Evolutionary conservation across 2,797 vertebrate genomes (phyloP).

Genomic region (Notolepis coatsorum): DNA sequence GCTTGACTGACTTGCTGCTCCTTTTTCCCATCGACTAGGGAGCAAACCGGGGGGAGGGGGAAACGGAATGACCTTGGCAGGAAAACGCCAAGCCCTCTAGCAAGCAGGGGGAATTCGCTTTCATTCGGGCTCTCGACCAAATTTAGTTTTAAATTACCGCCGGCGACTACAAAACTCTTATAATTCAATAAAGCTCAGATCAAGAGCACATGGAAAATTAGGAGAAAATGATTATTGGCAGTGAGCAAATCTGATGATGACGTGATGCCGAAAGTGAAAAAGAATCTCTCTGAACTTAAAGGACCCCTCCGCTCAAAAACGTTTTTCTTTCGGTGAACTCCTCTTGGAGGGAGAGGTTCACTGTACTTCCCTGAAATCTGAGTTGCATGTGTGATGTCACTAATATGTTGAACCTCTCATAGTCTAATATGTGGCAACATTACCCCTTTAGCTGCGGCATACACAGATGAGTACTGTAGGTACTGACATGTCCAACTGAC

Average conservation of each 20-base stretch:
- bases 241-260: constrained; percentile 48
- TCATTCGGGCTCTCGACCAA: constrained; percentile 34
- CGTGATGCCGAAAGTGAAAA: constrained; percentile 28
- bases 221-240: constrained; percentile 44
- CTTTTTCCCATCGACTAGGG: constrained; percentile 51
- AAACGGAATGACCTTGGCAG: constrained; percentile 58
- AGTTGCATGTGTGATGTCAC: too few relatives aligned
- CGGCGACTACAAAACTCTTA: constrained; percentile 18
- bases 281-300: too few relatives aligned
- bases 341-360: too few relatives aligned
- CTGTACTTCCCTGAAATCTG: too few relatives aligned
- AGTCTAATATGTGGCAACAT: too few relatives aligned
- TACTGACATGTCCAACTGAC: too few relatives aligned
- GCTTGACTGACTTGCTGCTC: constrained; percentile 45
- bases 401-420: too few relatives aligned
- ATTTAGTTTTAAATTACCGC: constrained; percentile 43
- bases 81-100: constrained; percentile 42
- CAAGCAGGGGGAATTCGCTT: constrained; percentile 36
- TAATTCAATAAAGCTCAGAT: constrained; percentile 21
- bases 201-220: constrained; percentile 10
- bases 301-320: too few relatives aligned
- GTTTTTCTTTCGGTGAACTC: too few relatives aligned
- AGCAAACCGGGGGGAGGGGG: constrained; percentile 16
- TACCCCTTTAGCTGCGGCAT: too few relatives aligned
- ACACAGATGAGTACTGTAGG: too few relatives aligned